Conservation (phyloP, 2,888 invertebrate species). For the Gasteruption jaculator region DNA sequence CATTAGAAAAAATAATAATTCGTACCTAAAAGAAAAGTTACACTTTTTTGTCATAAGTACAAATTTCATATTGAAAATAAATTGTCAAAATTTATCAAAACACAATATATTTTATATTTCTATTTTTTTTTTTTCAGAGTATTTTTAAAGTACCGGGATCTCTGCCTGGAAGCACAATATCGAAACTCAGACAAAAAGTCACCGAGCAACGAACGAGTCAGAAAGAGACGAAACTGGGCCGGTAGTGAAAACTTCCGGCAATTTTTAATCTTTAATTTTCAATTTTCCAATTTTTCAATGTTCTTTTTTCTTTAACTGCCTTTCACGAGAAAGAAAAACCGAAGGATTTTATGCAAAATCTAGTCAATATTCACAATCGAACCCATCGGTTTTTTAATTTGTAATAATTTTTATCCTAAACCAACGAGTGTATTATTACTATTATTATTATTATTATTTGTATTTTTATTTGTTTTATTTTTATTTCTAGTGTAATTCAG, state of each 20-base stretch:
- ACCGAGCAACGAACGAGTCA: slow-evolving; percentile 57
- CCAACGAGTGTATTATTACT: too few species aligned
- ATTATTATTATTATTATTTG: too few species aligned
- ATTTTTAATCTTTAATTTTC: slow-evolving; percentile 3
- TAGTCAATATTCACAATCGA: too few species aligned
- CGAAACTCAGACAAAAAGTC: slow-evolving; percentile 60
- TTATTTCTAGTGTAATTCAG: too few species aligned
- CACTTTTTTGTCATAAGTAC: background rate
- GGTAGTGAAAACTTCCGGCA: slow-evolving; percentile 36
- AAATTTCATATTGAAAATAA: slow-evolving; percentile 1
- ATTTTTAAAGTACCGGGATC: slow-evolving; percentile 81
- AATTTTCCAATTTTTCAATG: too few species aligned
- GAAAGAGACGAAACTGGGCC: slow-evolving; percentile 37
- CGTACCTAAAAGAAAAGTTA: background rate
- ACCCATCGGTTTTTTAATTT: too few species aligned
- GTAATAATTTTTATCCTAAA: too few species aligned
- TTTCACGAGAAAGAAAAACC: too few species aligned
- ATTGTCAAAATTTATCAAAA: slow-evolving; percentile 2
- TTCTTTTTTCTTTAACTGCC: too few species aligned
- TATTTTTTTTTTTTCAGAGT: slow-evolving; percentile 57
- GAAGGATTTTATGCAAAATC: too few species aligned
- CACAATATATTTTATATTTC: slow-evolving; percentile 6
- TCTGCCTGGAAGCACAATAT: slow-evolving; percentile 64
- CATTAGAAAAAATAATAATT: too few species aligned
- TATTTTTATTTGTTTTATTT: too few species aligned